phyloP scores from a whole-genome alignment of 2,797 vertebrate genomes.

The Triplophysa yarkandensis region DNA sequence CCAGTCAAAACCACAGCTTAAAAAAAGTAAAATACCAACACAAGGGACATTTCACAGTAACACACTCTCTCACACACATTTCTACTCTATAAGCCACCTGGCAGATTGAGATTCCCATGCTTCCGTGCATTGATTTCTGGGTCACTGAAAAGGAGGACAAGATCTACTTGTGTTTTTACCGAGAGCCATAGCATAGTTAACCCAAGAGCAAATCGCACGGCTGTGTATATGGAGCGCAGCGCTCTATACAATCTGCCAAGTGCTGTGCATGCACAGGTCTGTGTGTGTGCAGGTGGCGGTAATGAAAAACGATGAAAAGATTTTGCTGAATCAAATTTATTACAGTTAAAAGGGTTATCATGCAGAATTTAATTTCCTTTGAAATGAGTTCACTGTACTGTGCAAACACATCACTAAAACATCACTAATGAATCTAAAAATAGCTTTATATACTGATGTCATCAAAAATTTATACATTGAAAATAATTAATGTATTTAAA shows the following conservation, averaged over 20 bases:
- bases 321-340: constrained; percentile 7
- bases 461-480: too few species aligned
- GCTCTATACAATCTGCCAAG: constrained; percentile 10
- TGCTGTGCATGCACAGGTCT: neutral
- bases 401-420: neutral
- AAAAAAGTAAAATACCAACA: neutral
- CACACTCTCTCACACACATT: neutral
- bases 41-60: neutral
- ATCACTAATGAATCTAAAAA: too few species aligned
- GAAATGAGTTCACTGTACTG: neutral
- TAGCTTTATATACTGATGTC: too few species aligned
- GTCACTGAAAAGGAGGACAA: constrained; percentile 47
- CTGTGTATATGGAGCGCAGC: constrained; percentile 15
- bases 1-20: neutral
- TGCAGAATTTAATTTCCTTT: neutral
- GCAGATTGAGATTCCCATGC: constrained; percentile 29
- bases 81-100: constrained; percentile 19
- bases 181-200: constrained; percentile 41
- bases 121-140: constrained; percentile 51
- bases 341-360: neutral
- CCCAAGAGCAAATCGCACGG: constrained; percentile 37
- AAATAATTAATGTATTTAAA: too few species aligned
- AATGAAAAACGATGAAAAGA: neutral
- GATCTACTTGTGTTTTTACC: constrained; percentile 49
- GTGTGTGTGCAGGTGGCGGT: neutral